Conservation (phyloP, 1,140 invertebrate genomes). For the Neodiprion pinetum region DNA sequence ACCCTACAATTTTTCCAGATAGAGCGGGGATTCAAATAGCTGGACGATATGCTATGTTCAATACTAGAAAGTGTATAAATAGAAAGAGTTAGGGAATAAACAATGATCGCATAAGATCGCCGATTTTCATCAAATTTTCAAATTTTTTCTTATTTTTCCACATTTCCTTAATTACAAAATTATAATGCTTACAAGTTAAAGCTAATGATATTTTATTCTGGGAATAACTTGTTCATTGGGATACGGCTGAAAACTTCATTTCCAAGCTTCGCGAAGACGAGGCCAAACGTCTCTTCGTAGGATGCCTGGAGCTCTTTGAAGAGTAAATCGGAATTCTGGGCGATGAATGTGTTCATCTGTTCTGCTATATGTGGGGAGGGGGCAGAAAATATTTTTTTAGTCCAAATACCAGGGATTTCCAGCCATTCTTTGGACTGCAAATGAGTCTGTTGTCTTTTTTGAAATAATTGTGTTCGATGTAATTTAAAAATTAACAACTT, state of each 20-base stretch:
- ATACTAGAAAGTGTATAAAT: no score
- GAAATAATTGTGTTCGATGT: no score
- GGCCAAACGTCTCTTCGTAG: constrained; percentile 68
- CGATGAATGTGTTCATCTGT: constrained; percentile 65
- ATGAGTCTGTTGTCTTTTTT: constrained; percentile 4
- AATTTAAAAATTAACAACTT: constrained; percentile 5
- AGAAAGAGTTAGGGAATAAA: no score
- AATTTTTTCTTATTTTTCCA: no score
- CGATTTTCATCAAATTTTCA: no score
- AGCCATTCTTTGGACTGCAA: background rate
- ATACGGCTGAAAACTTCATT: constrained; percentile 71
- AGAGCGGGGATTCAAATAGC: no score
- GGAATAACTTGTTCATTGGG: constrained; percentile 69
- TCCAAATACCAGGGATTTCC: background rate
- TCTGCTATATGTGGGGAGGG: constrained; percentile 37
- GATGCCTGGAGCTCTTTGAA: constrained; percentile 70
- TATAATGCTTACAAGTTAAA: no score
- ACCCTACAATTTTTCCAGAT: no score
- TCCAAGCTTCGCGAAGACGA: constrained; percentile 67
- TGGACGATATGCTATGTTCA: no score
- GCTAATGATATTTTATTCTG: constrained; percentile 44
- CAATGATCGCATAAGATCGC: no score
- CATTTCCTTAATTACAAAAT: no score
- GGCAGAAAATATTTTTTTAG: constrained; percentile 18
- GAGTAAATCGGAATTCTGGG: constrained; percentile 70